These are phyloP conservation scores for Chelonoidis abingdonii DNA, from an alignment of 2,113 vertebrate species.

Conservation along the genomic window DNA sequence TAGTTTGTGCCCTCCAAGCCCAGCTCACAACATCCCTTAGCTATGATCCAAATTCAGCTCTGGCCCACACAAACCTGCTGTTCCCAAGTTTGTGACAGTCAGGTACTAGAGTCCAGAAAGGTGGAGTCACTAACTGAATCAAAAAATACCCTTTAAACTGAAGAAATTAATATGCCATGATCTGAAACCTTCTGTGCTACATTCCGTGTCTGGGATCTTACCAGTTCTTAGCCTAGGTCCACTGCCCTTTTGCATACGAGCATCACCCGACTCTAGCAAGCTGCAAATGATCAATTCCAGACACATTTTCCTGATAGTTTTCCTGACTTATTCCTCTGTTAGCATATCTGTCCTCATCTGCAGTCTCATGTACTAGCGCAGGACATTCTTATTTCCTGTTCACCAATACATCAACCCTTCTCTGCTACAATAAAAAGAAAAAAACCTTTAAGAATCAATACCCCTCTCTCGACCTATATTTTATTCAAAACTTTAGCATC, in stretches of 20 bases:
- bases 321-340: background rate
- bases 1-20: background rate
- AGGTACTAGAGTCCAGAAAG: background rate
- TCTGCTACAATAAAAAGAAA: conserved; percentile 10
- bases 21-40: background rate
- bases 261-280: background rate
- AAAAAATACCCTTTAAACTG: background rate
- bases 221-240: background rate
- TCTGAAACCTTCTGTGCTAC: background rate
- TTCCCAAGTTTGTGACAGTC: background rate
- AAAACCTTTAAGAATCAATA: conserved; percentile 49
- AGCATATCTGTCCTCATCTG: background rate
- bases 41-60: background rate
- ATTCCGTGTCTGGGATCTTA: background rate
- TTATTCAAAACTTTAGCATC: conserved; percentile 73
- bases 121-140: background rate
- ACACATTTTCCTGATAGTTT: background rate
- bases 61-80: background rate
- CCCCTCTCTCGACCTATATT: conserved; percentile 47
- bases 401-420: background rate
- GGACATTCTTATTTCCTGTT: background rate
- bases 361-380: background rate
- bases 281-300: background rate
- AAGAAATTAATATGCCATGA: background rate
- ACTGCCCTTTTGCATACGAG: background rate